Base-by-base conservation (phyloP, 2,888 invertebrate species). In the Tachystola acroxantha region DNA sequence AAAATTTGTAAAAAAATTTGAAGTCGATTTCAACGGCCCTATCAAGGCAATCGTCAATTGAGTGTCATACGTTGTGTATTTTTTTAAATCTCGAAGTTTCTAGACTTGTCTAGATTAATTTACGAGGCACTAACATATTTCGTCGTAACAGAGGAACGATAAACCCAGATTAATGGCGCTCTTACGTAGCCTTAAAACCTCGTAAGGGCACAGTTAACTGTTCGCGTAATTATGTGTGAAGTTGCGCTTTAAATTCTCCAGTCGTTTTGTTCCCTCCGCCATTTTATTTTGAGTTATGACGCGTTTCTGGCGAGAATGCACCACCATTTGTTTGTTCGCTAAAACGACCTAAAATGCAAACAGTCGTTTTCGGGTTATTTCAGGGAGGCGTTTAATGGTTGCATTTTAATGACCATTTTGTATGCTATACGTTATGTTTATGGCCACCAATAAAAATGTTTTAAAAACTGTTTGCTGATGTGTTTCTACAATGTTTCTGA, bases 381-480 rank as follows among this genome's bases (percentile, higher is more conserved):
- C 62, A 62, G 64, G 66, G 57, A 67, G 68, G 65, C 60, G 65
- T 68, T 74, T 77, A 76, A 79, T 73, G 67, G 61, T 48, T 57
- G 58, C 59, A 59, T 64, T 77, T 77, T 73, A 75, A 77, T 66
- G 57, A 55, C 55, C 72, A 59, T 76, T 78, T 71, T 73, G 64
- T 61, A 48, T 43, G 53, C 48, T 53, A 54, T 59, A 56, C 46
- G 58, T 59, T 53, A 64, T 60, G 50, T 74, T 79, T 74, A 78
- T 72, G 66, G 62, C 34, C 34, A 46, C 49, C 57, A 69, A 68
- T 78, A 79, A 76, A 75, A 73, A 63, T 53, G 58, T 64, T 53
- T 16, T 62, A 62, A 57, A 57, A 56, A 64, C 49, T n/a, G n/a
- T n/a, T n/a, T n/a, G n/a, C n/a, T 59, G 53, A 59, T 60, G 59